Conservation (phyloP, 2,888 invertebrate genomes). For the Elegia similella region DNA sequence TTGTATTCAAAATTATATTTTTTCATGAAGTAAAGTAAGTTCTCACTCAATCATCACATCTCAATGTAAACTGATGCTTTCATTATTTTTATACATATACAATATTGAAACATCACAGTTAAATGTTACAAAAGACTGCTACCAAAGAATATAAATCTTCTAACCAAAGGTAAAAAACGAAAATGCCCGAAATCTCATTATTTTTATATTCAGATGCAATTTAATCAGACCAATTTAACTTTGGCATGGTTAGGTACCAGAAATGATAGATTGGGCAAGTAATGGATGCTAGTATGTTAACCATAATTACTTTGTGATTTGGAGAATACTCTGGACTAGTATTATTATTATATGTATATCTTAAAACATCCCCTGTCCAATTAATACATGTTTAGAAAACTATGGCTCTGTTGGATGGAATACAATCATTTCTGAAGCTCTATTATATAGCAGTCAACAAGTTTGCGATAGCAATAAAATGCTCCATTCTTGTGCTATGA, state of each 20-base stretch:
- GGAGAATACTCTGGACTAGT: background rate
- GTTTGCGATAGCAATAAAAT: too few relatives aligned
- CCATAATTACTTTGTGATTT: background rate
- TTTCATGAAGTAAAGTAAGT: too few relatives aligned
- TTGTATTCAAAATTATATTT: too few relatives aligned
- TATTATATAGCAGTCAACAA: too few relatives aligned
- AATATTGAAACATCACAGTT: constrained; percentile 17
- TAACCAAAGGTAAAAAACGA: constrained; percentile 23
- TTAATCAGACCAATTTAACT: background rate
- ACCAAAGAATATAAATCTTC: constrained; percentile 28
- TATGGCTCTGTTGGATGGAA: too few relatives aligned
- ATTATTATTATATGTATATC: too few relatives aligned
- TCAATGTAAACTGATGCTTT: background rate
- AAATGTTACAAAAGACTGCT: constrained; percentile 21
- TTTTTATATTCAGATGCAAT: background rate
- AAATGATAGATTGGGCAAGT: background rate
- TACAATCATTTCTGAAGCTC: too few relatives aligned
- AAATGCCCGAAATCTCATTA: background rate
- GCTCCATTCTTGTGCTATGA: too few relatives aligned
- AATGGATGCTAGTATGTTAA: too few relatives aligned
- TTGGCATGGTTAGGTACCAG: background rate
- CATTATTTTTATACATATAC: background rate
- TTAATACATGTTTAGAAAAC: too few relatives aligned
- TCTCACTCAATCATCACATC: too few relatives aligned
- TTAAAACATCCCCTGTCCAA: too few relatives aligned